These are phyloP conservation scores for Electrophaes corylata DNA, from an alignment of 2,888 invertebrate species.

Conservation along the genomic window DNA sequence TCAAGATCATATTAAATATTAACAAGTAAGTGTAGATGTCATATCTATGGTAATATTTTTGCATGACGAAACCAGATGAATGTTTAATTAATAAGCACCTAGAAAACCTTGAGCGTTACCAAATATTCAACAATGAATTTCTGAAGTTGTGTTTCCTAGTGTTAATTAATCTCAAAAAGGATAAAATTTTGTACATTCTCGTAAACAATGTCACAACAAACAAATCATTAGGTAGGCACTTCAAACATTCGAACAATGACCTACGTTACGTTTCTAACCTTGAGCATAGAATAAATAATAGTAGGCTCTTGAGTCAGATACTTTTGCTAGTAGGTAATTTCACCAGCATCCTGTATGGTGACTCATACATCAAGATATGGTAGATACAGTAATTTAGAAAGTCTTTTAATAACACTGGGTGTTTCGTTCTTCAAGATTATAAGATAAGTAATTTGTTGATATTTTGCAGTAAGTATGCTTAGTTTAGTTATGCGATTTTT, in stretches of 20 bases:
- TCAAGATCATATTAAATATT: no score
- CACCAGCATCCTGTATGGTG: neutral
- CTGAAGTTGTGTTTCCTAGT: no score
- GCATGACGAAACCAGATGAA: neutral
- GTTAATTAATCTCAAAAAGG: neutral
- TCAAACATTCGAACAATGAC: slow-evolving; percentile 1
- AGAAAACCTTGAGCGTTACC: neutral
- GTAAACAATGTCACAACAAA: no score
- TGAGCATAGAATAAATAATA: neutral
- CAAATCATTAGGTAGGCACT: neutral
- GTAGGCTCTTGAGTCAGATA: neutral
- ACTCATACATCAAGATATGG: neutral
- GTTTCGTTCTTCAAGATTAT: neutral
- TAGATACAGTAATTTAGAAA: neutral
- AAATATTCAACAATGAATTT: neutral
- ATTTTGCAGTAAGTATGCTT: no score
- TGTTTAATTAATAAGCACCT: neutral
- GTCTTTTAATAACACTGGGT: neutral
- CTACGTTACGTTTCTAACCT: slow-evolving; percentile 13
- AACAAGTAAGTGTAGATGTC: no score
- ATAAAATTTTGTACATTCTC: no score
- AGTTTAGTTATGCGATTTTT: no score
- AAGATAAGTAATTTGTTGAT: no score
- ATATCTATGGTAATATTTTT: no score
- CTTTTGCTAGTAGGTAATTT: neutral